Base-by-base conservation (phyloP, 2,797 vertebrate genomes). In the Muscicapa striata region DNA sequence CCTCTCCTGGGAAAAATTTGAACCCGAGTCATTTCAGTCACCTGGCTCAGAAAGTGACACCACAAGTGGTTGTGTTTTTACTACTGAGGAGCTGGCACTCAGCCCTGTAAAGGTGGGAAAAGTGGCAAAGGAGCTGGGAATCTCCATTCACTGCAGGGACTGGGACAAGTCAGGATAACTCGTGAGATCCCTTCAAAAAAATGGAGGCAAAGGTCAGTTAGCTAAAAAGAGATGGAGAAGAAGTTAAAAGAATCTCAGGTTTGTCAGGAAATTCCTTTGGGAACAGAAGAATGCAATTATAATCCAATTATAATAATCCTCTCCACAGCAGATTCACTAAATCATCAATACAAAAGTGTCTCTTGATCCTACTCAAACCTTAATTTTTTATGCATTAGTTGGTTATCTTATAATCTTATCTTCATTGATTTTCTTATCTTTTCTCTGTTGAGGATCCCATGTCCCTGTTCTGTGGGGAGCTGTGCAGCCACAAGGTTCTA, bases 121-220 rank as follows among this genome's bases (percentile, higher is more conserved):
- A 23, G 26, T 32, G 54, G 29, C 20, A 84, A 64, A 61, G 41
- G 30, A 78, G 5, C 10, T n/a, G 49, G 16, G 21, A 27, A 45
- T 69, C 29, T 72, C 38, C 9, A 16, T 29, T 40, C 12, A 24
- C 20, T 52, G 23, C 26, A 41, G 6, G 21, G 26, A 18, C 19
- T n/a, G 21, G 21, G 27, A 51, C 5, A 57, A 69, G 21, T 30
- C 51, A 58, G 24, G 27, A 22, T 45, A 82, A 49, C 4, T 24
- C 0, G 0, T 24, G 22, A 72, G 22, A 64, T 10, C 11, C 34
- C 40, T 22, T 54, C 11, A 15, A 26, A 58, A 30, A 79, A 34
- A 64, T 21, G 16, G 10, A 80, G 48, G 10, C 10, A 72, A 22
- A 27, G 1, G 4, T 49, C 62, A 87, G 3, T 87, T 34, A 13